Conservation (phyloP, 1,140 invertebrate genomes). For the Araneus ventricosus region DNA sequence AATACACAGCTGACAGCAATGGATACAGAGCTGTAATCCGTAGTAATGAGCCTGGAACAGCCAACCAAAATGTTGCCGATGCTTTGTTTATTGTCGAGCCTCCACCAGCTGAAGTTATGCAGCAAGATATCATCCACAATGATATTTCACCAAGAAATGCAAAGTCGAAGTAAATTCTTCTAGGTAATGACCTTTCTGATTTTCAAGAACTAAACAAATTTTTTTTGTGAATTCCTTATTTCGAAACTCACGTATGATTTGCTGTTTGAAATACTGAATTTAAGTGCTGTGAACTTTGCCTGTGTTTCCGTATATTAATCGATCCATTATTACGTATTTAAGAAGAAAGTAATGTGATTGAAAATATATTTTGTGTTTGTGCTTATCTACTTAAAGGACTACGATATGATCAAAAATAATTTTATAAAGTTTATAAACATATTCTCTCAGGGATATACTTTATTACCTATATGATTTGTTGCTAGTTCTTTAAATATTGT, state of each 20-base stretch:
- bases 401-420: too few relatives aligned
- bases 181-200: background rate
- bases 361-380: background rate
- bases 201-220: background rate
- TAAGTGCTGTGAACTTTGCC: background rate
- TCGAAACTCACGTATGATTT: too few relatives aligned
- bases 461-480: background rate
- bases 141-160: slow-evolving; percentile 42
- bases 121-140: slow-evolving; percentile 39
- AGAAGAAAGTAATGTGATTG: background rate
- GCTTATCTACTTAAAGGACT: too few relatives aligned
- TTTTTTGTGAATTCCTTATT: background rate
- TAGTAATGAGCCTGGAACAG: slow-evolving; percentile 70
- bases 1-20: slow-evolving; percentile 78
- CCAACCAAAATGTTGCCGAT: slow-evolving; percentile 70
- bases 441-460: background rate
- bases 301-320: background rate
- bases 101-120: slow-evolving; percentile 47
- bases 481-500: background rate
- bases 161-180: slow-evolving; percentile 1
- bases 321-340: too few relatives aligned
- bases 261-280: too few relatives aligned
- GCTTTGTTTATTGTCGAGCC: slow-evolving; percentile 72
- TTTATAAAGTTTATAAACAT: too few relatives aligned
- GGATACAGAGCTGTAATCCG: slow-evolving; percentile 77